phyloP scores from a whole-genome alignment of 1,140 invertebrate genomes.

The Lepidotrigona ventralis region DNA sequence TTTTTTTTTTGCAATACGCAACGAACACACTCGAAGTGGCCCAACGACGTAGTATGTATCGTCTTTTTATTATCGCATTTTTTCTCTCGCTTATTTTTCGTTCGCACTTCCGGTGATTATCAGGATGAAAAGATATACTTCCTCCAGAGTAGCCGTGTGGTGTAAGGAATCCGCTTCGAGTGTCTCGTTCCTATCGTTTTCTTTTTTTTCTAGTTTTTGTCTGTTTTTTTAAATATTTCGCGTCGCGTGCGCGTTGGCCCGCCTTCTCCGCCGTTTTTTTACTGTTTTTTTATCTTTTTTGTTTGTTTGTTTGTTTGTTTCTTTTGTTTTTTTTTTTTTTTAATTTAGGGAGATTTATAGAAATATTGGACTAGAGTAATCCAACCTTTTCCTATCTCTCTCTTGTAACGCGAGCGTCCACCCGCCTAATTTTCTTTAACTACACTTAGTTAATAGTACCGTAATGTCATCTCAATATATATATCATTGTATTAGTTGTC shows the following conservation, averaged over 20 bases:
- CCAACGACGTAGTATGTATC: background rate
- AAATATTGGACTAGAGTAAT: conserved; percentile 73
- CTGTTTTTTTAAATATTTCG: conserved; percentile 48
- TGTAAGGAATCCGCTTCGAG: conserved; percentile 63
- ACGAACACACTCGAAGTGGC: conserved; percentile 66
- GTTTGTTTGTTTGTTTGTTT: background rate
- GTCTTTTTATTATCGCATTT: background rate
- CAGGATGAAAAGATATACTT: conserved; percentile 46
- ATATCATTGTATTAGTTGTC: conserved; percentile 71
- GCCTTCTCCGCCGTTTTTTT: conserved; percentile 18
- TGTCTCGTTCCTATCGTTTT: conserved; percentile 55
- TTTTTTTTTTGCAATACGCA: conserved; percentile 61
- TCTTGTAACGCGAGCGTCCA: conserved; percentile 53
- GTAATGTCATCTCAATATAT: conserved; percentile 77
- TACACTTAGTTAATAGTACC: conserved; percentile 78
- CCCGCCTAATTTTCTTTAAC: conserved; percentile 72
- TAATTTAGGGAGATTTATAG: conserved; percentile 69
- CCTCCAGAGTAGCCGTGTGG: background rate
- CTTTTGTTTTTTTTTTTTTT: conserved; percentile 13
- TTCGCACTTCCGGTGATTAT: background rate
- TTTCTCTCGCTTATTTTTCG: background rate
- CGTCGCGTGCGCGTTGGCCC: conserved; percentile 33
- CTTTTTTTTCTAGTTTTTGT: conserved; percentile 30
- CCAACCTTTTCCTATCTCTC: conserved; percentile 57
- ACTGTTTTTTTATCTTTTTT: background rate